phyloP scores from a whole-genome alignment of 92 coral and sea anemone genomes.

The Porites rus region DNA sequence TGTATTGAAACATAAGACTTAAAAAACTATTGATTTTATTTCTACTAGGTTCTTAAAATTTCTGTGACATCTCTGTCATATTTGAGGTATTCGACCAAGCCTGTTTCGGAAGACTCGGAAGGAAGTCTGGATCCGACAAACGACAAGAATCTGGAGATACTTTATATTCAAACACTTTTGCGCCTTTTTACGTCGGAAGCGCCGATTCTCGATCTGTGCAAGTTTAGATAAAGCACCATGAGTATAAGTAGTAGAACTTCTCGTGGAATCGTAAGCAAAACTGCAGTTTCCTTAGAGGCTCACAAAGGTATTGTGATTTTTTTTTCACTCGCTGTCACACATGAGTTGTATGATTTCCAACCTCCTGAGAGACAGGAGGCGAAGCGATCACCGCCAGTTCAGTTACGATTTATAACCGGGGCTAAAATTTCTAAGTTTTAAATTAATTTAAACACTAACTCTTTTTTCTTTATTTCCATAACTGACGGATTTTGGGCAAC shows the following conservation, averaged over 20 bases:
- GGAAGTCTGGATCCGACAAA: conserved; percentile 49
- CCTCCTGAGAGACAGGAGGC: not conserved
- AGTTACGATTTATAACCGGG: not conserved
- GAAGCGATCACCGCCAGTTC: not conserved
- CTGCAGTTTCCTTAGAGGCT: not conserved
- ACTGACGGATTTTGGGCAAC: conserved; percentile 35
- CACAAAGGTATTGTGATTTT: conserved; percentile 21
- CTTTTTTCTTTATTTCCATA: conserved; percentile 14
- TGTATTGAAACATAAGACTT: not conserved
- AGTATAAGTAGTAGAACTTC: conserved; percentile 10
- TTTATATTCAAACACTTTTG: conserved; percentile 21
- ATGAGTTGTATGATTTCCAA: not conserved
- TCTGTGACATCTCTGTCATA: conserved; percentile 12
- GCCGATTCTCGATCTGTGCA: not conserved
- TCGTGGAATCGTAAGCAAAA: conserved; percentile 2
- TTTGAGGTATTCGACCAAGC: conserved; percentile 25
- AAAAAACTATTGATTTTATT: not conserved
- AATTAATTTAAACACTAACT: conserved; percentile 24
- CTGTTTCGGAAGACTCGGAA: conserved; percentile 30
- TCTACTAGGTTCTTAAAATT: not conserved
- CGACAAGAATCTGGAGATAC: not conserved
- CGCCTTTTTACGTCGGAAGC: not conserved
- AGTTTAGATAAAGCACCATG: not conserved
- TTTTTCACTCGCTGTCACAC: not conserved
- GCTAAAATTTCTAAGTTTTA: conserved; percentile 24